Evolutionary conservation across 2,888 invertebrate genomes (phyloP).

Genomic region (Zele albiditarsus): DNA sequence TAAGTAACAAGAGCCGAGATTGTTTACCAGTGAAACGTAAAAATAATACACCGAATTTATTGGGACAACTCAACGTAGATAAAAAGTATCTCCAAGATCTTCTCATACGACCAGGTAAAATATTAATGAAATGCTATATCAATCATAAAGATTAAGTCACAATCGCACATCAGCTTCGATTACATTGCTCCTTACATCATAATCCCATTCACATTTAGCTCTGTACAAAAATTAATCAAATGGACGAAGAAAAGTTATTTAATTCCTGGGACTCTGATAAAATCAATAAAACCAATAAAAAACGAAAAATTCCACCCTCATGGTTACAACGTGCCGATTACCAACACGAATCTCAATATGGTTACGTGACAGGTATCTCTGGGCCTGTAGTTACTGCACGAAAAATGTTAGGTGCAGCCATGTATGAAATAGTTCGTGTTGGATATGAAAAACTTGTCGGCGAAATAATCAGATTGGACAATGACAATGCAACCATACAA

Average conservation of each 20-base stretch:
- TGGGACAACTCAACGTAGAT: constrained; percentile 61
- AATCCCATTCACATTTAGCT: background rate
- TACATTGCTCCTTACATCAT: background rate
- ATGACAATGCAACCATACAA: constrained; percentile 98
- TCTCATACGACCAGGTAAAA: constrained; percentile 61
- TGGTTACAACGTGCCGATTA: background rate
- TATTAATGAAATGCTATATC: background rate
- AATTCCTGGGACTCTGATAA: background rate
- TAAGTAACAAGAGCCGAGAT: constrained; percentile 35
- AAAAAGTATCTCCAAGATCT: constrained; percentile 63
- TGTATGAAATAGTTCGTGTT: constrained; percentile 99
- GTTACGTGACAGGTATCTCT: constrained; percentile 95
- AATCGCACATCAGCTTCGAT: background rate
- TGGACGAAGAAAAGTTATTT: background rate
- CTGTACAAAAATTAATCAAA: background rate
- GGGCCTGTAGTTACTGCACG: constrained; percentile 98
- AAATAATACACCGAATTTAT: constrained; percentile 53
- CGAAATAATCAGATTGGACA: constrained; percentile 98
- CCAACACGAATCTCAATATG: constrained; percentile 83
- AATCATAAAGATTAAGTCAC: background rate
- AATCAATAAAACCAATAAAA: background rate
- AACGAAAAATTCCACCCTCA: background rate
- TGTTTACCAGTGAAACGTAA: constrained; percentile 45
- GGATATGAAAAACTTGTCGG: constrained; percentile 97
- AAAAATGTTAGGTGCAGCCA: constrained; percentile 97